A percentile compares a stretch with the other conserved stretches of the same genome.
Conservation (phyloP, 2,888 invertebrate genomes). For the Leptopilina syphax region DNA sequence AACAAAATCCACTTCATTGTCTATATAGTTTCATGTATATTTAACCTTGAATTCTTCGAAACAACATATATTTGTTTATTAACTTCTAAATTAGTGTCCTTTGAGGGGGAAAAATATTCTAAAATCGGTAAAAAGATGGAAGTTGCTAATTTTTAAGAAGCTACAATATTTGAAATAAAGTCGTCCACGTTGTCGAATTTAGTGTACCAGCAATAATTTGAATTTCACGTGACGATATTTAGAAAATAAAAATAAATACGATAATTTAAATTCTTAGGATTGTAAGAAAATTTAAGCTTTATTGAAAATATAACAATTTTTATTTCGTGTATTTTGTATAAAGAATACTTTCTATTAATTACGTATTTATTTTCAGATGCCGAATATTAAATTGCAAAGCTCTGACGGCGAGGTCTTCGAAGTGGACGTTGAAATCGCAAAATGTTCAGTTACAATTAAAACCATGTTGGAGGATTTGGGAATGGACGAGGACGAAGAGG, state of each 20-base stretch:
- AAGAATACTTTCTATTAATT: no score
- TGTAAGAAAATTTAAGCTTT: no score
- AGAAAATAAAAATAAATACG: no score
- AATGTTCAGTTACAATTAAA: slow-evolving; percentile 98
- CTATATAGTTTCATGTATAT: not conserved
- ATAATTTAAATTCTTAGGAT: no score
- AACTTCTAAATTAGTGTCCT: not conserved
- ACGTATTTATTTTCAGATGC: slow-evolving; percentile 82
- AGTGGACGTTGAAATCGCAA: slow-evolving; percentile 97
- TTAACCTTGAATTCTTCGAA: not conserved
- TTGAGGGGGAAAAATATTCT: not conserved
- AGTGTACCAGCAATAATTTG: no score
- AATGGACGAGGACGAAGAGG: slow-evolving; percentile 95
- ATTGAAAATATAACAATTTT: no score
- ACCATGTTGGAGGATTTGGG: slow-evolving; percentile 98
- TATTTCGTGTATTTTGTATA: no score
- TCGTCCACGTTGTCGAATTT: not conserved
- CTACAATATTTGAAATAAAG: not conserved
- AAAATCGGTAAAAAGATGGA: not conserved
- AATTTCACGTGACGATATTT: no score
- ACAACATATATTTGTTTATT: not conserved
- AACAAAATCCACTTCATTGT: not conserved
- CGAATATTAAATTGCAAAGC: slow-evolving; percentile 95
- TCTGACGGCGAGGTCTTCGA: slow-evolving; percentile 97
- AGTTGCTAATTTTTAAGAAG: not conserved